A percentile compares a stretch with the other conserved stretches of the same genome.
These are phyloP conservation scores for Apocrypta bakeri DNA, from an alignment of 1,140 invertebrate genomes.

Conservation along the genomic window DNA sequence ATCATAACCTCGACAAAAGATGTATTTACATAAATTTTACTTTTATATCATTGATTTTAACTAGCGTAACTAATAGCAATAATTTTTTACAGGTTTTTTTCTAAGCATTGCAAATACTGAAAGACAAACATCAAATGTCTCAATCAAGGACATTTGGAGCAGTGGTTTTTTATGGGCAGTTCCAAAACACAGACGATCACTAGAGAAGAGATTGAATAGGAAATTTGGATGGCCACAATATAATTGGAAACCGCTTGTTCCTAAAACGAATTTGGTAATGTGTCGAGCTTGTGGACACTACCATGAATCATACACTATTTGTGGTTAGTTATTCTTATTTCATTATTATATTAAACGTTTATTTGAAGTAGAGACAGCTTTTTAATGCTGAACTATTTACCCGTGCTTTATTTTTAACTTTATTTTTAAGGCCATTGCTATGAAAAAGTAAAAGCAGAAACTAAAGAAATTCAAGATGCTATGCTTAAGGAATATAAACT, in stretches of 20 bases:
- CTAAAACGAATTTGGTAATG: slow-evolving; percentile 83
- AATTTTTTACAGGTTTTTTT: slow-evolving; percentile 17
- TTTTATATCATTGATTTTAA: too few species aligned
- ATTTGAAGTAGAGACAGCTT: too few species aligned
- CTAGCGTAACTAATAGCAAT: background rate
- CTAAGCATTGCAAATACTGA: background rate
- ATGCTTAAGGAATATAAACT: slow-evolving; percentile 83
- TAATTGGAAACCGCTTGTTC: slow-evolving; percentile 80
- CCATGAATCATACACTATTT: slow-evolving; percentile 84
- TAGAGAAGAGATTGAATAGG: slow-evolving; percentile 83
- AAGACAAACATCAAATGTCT: slow-evolving; percentile 57
- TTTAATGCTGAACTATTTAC: too few species aligned
- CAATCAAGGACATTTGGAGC: slow-evolving; percentile 78
- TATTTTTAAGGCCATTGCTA: slow-evolving; percentile 82
- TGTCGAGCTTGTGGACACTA: slow-evolving; percentile 88
- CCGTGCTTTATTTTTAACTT: background rate
- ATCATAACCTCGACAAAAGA: background rate
- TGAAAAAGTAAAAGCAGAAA: slow-evolving; percentile 85
- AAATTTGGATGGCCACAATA: slow-evolving; percentile 82
- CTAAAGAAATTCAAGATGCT: slow-evolving; percentile 83
- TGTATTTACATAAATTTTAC: too few species aligned
- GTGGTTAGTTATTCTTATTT: slow-evolving; percentile 78
- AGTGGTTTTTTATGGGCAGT: slow-evolving; percentile 89
- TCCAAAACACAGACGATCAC: slow-evolving; percentile 83
- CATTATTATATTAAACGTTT: background rate